These are phyloP conservation scores for Pangasius sanitwongsei DNA, from an alignment of 2,797 vertebrate genomes.

Conservation along the genomic window DNA sequence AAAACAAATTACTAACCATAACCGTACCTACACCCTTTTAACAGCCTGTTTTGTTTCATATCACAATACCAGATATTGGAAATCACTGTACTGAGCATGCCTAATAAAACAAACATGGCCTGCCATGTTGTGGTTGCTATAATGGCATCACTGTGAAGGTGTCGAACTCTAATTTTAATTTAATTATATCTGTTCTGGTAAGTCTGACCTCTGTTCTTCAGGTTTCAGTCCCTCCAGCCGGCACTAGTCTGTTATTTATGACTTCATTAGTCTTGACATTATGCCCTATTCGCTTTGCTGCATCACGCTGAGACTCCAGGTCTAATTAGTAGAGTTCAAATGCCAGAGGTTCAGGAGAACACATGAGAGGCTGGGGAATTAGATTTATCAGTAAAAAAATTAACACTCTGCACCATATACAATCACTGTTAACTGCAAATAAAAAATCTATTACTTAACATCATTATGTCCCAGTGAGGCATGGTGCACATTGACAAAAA, in stretches of 20 bases:
- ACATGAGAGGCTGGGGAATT: slow-evolving; percentile 42
- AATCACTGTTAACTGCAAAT: slow-evolving; percentile 38
- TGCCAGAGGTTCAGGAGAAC: slow-evolving; percentile 59
- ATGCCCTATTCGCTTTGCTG: slow-evolving; percentile 60
- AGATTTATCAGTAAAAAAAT: slow-evolving; percentile 43
- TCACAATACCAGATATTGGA: background rate
- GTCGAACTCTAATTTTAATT: slow-evolving; percentile 15
- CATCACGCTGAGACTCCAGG: slow-evolving; percentile 44
- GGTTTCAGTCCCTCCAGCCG: slow-evolving; percentile 24
- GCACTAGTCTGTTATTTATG: slow-evolving; percentile 57
- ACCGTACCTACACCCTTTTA: background rate
- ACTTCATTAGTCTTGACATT: slow-evolving; percentile 64
- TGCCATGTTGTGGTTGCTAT: background rate
- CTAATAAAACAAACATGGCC: background rate
- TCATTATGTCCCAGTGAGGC: slow-evolving; percentile 26
- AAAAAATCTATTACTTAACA: slow-evolving; percentile 37
- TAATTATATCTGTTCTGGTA: slow-evolving; percentile 9
- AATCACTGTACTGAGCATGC: background rate
- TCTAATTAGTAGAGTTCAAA: slow-evolving; percentile 66
- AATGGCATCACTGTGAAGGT: background rate
- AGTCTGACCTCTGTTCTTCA: slow-evolving; percentile 28
- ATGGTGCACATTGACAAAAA: slow-evolving; percentile 25
- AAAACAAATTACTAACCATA: background rate
- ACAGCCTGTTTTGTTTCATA: background rate
- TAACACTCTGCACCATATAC: slow-evolving; percentile 4